Evolutionary conservation across 1,140 invertebrate species (phyloP).

Genomic region (Aethina tumida): DNA sequence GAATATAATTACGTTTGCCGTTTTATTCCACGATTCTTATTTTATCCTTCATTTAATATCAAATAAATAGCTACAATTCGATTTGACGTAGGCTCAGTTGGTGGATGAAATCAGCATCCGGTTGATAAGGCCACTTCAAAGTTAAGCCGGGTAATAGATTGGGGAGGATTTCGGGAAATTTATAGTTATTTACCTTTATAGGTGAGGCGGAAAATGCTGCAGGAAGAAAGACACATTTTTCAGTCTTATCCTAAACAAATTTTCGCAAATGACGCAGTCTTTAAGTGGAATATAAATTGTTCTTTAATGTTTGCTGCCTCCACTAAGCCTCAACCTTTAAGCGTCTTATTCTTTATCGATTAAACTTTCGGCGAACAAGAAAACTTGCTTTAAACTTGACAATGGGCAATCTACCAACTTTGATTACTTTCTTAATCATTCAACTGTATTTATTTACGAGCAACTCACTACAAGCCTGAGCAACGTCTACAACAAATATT

Average conservation of each 20-base stretch:
- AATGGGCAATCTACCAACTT: conserved; percentile 22
- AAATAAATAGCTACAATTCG: conserved; percentile 22
- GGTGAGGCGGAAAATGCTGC: conserved; percentile 8
- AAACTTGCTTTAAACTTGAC: conserved; percentile 16
- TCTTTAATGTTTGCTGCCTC: conserved; percentile 7
- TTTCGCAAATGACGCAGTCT: conserved; percentile 11
- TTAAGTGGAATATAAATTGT: conserved; percentile 9
- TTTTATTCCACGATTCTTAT: conserved; percentile 18
- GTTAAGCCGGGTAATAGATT: conserved; percentile 14
- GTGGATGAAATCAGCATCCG: conserved; percentile 21
- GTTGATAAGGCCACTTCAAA: conserved; percentile 22
- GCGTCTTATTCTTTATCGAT: conserved; percentile 17
- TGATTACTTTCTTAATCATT: conserved; percentile 21
- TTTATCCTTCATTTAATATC: conserved; percentile 23
- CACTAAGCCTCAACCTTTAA: conserved; percentile 12
- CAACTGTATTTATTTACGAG: conserved; percentile 15
- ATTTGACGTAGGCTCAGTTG: conserved; percentile 18
- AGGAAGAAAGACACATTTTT: conserved; percentile 9
- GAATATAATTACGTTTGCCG: conserved; percentile 10
- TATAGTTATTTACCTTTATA: conserved; percentile 20
- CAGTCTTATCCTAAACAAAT: conserved; percentile 14
- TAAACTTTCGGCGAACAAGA: conserved; percentile 15
- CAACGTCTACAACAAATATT: too few relatives aligned
- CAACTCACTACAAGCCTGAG: too few relatives aligned
- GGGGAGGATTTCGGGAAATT: conserved; percentile 17